Conservation (phyloP, 2,797 vertebrate species). For the Merluccius polli region DNA sequence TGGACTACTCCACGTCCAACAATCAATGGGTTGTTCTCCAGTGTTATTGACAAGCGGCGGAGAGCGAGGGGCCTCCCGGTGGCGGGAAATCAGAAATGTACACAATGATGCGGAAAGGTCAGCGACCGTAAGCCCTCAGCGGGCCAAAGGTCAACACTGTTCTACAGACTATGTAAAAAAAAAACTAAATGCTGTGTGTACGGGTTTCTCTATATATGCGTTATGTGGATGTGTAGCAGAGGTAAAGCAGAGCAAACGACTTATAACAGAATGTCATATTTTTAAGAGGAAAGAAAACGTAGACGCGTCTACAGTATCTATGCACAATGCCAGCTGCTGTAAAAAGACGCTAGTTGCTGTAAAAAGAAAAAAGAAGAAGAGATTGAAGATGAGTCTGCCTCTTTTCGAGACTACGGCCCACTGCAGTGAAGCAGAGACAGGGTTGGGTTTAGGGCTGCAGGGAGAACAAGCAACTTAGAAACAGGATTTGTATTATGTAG, state of each 20-base stretch:
- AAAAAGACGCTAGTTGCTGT: not conserved
- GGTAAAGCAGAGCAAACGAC: too few relatives aligned
- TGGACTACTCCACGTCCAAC: constrained; percentile 5
- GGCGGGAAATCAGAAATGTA: constrained; percentile 13
- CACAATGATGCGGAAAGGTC: constrained; percentile 23
- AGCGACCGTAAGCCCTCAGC: constrained; percentile 7
- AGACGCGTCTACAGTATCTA: not conserved
- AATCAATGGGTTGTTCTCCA: constrained; percentile 42
- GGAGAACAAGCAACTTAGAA: not conserved
- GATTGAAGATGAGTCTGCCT: not conserved
- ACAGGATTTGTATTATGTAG: not conserved
- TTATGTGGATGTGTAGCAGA: not conserved
- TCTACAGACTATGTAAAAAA: not conserved
- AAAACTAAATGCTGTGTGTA: not conserved
- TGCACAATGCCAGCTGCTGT: not conserved
- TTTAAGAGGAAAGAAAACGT: constrained; percentile 5
- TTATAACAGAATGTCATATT: not conserved
- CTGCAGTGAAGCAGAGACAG: not conserved
- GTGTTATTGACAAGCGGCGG: constrained; percentile 37
- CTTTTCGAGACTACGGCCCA: not conserved
- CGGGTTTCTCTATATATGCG: not conserved
- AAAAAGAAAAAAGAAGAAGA: not conserved
- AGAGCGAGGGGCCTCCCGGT: constrained; percentile 11
- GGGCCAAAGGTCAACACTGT: constrained; percentile 11
- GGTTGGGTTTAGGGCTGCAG: not conserved